Percentiles rank a stretch among this genome's conserved stretches.
phyloP scores from a whole-genome alignment of 1,140 invertebrate species.

The Bombus sibiricus region DNA sequence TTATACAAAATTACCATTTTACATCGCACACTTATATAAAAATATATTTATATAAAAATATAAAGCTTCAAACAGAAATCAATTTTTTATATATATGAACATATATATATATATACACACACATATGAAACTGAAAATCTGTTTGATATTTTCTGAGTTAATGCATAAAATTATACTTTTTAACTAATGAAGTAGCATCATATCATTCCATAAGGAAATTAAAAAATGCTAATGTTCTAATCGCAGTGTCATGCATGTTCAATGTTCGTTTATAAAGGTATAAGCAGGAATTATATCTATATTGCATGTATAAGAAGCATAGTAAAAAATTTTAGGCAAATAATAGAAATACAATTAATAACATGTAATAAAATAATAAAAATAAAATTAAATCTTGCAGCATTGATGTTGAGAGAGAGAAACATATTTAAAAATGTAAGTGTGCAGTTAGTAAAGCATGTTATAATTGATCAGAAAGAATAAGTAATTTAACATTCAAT shows the following conservation, averaged over 20 bases:
- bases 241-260: background rate
- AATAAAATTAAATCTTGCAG: background rate
- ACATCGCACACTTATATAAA: background rate
- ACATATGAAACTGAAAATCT: background rate
- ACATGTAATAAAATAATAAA: background rate
- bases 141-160: background rate
- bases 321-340: background rate
- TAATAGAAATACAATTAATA: background rate
- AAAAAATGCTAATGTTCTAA: background rate
- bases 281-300: background rate
- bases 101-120: no score
- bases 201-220: background rate
- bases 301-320: background rate
- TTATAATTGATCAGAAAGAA: background rate
- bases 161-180: background rate
- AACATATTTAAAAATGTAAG: background rate
- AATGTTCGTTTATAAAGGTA: constrained; percentile 13
- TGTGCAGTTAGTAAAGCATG: background rate
- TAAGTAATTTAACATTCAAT: background rate
- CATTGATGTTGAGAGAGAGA: constrained; percentile 59
- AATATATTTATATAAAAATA: no score
- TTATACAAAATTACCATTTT: background rate
- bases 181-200: background rate
- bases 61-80: no score
- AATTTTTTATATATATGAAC: no score